These are phyloP conservation scores for Alethe castanea DNA, from an alignment of 2,113 vertebrate species.

Conservation along the genomic window DNA sequence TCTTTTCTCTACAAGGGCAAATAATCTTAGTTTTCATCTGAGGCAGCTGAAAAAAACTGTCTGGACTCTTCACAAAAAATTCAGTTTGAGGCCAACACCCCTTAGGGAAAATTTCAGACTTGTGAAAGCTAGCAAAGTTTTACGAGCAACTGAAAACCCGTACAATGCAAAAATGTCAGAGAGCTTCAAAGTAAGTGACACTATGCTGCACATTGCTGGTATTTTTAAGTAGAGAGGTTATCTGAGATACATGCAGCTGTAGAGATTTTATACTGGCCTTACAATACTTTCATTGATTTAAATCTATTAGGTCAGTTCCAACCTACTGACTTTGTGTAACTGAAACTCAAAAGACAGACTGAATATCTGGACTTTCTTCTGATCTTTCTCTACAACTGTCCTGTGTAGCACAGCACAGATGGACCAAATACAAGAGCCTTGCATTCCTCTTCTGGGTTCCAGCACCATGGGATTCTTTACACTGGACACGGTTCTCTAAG, in stretches of 20 bases:
- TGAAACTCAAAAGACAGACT: not conserved
- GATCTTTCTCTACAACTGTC: not conserved
- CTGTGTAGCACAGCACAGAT: not conserved
- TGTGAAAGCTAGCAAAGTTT: conserved; percentile 12
- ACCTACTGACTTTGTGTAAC: not conserved
- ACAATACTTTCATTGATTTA: not conserved
- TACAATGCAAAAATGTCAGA: not conserved
- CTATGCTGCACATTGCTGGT: not conserved
- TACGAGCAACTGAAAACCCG: not conserved
- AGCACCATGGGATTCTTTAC: not conserved
- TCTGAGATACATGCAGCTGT: not conserved
- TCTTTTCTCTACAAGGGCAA: not conserved
- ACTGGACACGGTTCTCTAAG: not conserved
- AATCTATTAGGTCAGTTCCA: not conserved
- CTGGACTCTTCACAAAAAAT: not conserved
- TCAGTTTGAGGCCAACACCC: not conserved
- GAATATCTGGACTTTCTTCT: not conserved
- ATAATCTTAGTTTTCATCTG: not conserved
- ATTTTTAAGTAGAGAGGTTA: not conserved
- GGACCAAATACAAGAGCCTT: not conserved
- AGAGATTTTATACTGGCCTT: not conserved
- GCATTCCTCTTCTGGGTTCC: not conserved
- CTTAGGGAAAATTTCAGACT: conserved; percentile 34
- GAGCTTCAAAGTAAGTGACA: not conserved
- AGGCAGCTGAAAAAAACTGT: not conserved